A percentile compares a stretch with the other conserved stretches of the same genome.
Evolutionary conservation across 2,113 vertebrate species (phyloP).

Genomic region (Silurus meridionalis): DNA sequence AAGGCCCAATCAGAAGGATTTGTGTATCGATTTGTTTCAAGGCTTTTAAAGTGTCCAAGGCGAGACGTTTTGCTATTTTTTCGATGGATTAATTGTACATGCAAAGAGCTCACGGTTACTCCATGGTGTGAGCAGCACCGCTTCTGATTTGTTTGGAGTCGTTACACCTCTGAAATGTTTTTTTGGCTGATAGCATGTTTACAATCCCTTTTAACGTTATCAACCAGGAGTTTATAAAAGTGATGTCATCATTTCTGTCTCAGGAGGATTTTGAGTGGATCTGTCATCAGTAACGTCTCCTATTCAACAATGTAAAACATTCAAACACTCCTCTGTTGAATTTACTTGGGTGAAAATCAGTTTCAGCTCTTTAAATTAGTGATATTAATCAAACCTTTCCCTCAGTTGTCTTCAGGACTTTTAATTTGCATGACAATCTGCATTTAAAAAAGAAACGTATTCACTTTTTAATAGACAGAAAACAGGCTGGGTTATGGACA

Average conservation of each 20-base stretch:
- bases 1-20: constrained; percentile 36
- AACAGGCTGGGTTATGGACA: background rate
- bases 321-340: background rate
- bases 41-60: constrained; percentile 28
- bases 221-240: background rate
- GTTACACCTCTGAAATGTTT: background rate
- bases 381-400: background rate
- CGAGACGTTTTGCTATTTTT: constrained; percentile 13
- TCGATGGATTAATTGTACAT: background rate
- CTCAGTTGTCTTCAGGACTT: background rate
- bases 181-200: background rate
- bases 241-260: constrained; percentile 6
- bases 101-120: background rate
- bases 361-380: background rate
- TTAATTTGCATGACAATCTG: background rate
- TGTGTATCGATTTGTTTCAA: constrained; percentile 33
- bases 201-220: background rate
- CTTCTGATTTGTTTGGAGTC: background rate
- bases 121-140: background rate
- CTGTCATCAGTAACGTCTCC: background rate
- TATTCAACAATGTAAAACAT: background rate
- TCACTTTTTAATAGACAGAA: background rate
- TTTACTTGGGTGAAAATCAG: background rate
- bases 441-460: no score
- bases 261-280: background rate